Evolutionary conservation across 2,888 invertebrate species (phyloP).

Genomic region (Pomacea canaliculata): DNA sequence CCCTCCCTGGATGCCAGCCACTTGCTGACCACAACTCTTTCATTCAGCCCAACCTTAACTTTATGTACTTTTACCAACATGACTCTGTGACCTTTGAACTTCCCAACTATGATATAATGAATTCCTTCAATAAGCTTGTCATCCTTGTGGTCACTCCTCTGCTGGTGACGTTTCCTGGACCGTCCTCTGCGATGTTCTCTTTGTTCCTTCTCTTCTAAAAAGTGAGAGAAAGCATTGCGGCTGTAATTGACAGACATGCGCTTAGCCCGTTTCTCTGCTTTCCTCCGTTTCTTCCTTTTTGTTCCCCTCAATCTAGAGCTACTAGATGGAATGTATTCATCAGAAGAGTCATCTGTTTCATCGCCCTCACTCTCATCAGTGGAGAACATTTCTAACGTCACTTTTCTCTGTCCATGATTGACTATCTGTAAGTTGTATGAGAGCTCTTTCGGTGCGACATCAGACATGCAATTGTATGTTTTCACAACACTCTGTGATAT

Average conservation of each 20-base stretch:
- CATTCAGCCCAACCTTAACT: constrained; percentile 16
- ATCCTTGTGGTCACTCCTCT: constrained; percentile 12
- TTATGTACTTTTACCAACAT: constrained; percentile 55
- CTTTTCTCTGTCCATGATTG: too few species aligned
- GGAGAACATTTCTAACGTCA: too few species aligned
- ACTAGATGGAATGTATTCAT: constrained; percentile 14
- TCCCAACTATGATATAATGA: constrained; percentile 55
- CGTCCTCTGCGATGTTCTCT: constrained; percentile 2
- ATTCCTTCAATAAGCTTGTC: constrained; percentile 33
- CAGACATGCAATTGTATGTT: too few species aligned
- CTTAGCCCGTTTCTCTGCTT: constrained; percentile 16
- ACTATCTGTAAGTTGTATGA: too few species aligned
- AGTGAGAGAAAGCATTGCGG: constrained; percentile 27
- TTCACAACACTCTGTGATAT: too few species aligned
- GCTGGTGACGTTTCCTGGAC: background rate
- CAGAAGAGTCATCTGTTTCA: constrained; percentile 17
- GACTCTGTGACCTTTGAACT: constrained; percentile 55
- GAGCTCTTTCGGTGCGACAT: too few species aligned
- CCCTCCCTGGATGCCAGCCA: background rate
- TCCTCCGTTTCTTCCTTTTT: constrained; percentile 9
- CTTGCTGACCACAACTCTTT: constrained; percentile 22
- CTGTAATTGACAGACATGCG: constrained; percentile 24
- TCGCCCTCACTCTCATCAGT: constrained; percentile 11
- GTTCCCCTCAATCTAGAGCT: constrained; percentile 1
- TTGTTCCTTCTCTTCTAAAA: constrained; percentile 35